These are phyloP conservation scores for Drosophila gaucha DNA, from an alignment of 2,888 invertebrate species.

Conservation along the genomic window DNA sequence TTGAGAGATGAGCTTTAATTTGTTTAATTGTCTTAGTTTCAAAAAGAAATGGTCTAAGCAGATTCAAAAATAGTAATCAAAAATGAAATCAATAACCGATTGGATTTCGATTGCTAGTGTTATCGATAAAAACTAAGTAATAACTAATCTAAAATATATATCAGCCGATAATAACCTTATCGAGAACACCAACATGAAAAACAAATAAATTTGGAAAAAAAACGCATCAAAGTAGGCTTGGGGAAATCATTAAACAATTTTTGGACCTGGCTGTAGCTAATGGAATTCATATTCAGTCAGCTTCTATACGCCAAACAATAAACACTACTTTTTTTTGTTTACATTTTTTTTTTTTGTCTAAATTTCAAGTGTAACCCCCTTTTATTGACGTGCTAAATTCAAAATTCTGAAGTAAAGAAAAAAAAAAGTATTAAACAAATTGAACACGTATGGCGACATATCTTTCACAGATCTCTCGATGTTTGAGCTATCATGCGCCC, in stretches of 20 bases:
- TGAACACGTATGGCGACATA: conserved; percentile 36
- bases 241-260: not conserved
- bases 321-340: conserved; percentile 4
- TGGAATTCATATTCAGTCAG: not conserved
- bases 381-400: not conserved
- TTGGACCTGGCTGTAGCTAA: too few relatives aligned
- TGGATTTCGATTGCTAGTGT: too few relatives aligned
- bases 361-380: conserved; percentile 11
- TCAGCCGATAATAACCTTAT: too few relatives aligned
- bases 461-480: conserved; percentile 68
- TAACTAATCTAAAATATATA: too few relatives aligned
- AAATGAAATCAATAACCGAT: too few relatives aligned
- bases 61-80: too few relatives aligned
- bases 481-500: conserved; percentile 61
- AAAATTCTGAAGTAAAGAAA: conserved; percentile 6
- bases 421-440: not conserved
- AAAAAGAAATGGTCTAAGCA: too few relatives aligned
- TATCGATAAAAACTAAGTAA: too few relatives aligned
- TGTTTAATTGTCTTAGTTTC: too few relatives aligned
- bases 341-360: conserved; percentile 6
- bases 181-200: not conserved
- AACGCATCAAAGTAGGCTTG: conserved; percentile 14
- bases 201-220: not conserved
- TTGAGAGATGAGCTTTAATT: too few relatives aligned
- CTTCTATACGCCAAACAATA: not conserved